Evolutionary conservation across 2,113 vertebrate species (phyloP).

Genomic region (Anhinga rufa): DNA sequence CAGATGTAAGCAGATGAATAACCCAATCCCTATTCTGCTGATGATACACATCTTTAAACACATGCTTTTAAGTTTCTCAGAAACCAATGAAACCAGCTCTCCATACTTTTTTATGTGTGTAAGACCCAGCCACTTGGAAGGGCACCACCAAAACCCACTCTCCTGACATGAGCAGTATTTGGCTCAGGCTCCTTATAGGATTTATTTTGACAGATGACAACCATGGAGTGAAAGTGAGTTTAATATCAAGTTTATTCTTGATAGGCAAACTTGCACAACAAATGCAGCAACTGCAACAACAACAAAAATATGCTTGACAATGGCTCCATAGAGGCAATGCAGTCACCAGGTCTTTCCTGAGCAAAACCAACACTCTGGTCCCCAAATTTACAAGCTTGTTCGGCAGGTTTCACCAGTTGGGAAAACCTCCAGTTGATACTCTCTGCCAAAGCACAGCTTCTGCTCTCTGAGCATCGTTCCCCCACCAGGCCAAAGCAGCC

Average conservation of each 20-base stretch:
- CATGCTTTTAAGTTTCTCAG: not conserved
- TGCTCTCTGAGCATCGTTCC: not conserved
- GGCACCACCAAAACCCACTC: not conserved
- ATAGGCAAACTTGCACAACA: not conserved
- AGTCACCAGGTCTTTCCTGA: not conserved
- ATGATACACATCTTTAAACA: not conserved
- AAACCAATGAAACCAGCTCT: not conserved
- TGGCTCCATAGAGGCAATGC: not conserved
- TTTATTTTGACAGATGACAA: not conserved
- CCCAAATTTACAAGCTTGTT: not conserved
- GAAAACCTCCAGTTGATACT: not conserved
- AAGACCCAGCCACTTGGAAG: not conserved
- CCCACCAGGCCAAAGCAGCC: not conserved
- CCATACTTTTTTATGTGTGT: not conserved
- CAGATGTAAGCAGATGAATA: not conserved
- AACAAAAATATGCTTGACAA: not conserved
- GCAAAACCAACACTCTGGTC: not conserved
- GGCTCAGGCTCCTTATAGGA: not conserved
- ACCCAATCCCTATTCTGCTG: not conserved
- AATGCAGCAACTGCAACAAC: not conserved
- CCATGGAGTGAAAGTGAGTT: not conserved
- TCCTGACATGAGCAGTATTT: not conserved
- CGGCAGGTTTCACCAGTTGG: not conserved
- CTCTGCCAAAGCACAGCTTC: not conserved
- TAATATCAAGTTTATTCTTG: not conserved